Evolutionary conservation across 2,888 invertebrate genomes (phyloP), one percentile per base, ranked within the genome.

Genomic region (Caenorhabditis imperialis): DNA sequence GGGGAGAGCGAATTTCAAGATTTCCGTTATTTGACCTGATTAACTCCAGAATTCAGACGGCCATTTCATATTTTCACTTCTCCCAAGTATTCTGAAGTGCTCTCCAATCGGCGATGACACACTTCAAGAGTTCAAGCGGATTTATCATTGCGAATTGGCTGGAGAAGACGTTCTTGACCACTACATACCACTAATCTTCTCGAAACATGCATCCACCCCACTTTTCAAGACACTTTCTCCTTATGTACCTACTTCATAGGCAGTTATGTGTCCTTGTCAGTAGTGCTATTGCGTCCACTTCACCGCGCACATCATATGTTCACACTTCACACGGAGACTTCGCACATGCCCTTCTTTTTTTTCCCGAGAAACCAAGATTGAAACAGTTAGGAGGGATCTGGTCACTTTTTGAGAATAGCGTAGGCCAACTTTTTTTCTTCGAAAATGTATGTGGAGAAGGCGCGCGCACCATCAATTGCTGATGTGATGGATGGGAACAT

Each of bases 221-320:
- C 38, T 48, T 37, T 16, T 53, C 54, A 42, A 23, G 44, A 62
- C 71, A 72, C 47, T 72, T 72, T 72, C 72, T 72, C 65, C 72
- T 65, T 54, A 54, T 72, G 63, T 65, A 72, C 63, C 72, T 72
- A 72, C 72, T 73, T 73, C 65, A 65, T 73, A 65, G 60, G 65
- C 73, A 73, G 73, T 73, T 73, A 73, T 67, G 67, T 74, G 74
- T 74, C 74, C 74, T 74, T 74, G 74, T 74, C 74, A 74, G 74
- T 74, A 74, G 74, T 74, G 74, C 74, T 61, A 74, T 61, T 74
- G 74, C 67, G 61, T 74, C 74, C 74, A 74, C 74, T 74, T 74
- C 67, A 74, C 65, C 61, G 67, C 67, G 30, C 30, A 74, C 74
- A 74, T 73, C 73, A 73, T 74, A 74, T 74, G 74, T 67, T 67